These are phyloP conservation scores for Pterophyllum scalare DNA, from an alignment of 2,113 vertebrate species.

Conservation along the genomic window DNA sequence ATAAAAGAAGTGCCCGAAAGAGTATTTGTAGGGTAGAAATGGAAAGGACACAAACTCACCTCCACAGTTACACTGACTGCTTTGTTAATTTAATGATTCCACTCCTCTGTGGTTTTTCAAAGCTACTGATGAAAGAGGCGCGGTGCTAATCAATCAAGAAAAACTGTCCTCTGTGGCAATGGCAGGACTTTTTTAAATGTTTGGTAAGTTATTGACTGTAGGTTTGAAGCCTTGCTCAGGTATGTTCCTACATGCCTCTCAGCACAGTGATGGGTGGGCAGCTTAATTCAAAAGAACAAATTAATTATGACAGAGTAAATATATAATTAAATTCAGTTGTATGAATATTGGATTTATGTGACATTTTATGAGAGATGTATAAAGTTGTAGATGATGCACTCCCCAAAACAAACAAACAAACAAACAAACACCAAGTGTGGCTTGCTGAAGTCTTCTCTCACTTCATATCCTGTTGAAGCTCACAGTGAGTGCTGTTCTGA, in stretches of 20 bases:
- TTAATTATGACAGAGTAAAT: neutral
- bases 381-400: neutral
- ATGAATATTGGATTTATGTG: neutral
- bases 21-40: neutral
- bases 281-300: neutral
- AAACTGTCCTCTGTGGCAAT: neutral
- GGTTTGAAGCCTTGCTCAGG: rapidly evolving
- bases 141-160: rapidly evolving
- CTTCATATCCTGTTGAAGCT: slow-evolving; percentile 16
- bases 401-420: no score
- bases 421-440: neutral
- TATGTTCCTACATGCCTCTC: neutral
- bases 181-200: neutral
- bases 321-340: neutral
- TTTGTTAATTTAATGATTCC: neutral
- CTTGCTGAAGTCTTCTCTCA: neutral
- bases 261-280: neutral
- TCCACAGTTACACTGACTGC: no score
- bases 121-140: neutral
- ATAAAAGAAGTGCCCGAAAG: rapidly evolving
- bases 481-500: neutral
- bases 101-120: neutral
- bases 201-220: neutral
- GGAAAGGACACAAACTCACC: rapidly evolving
- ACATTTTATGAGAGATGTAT: rapidly evolving